Evolutionary conservation across 2,888 invertebrate genomes (phyloP).

Genomic region (Frankliniella fusca): DNA sequence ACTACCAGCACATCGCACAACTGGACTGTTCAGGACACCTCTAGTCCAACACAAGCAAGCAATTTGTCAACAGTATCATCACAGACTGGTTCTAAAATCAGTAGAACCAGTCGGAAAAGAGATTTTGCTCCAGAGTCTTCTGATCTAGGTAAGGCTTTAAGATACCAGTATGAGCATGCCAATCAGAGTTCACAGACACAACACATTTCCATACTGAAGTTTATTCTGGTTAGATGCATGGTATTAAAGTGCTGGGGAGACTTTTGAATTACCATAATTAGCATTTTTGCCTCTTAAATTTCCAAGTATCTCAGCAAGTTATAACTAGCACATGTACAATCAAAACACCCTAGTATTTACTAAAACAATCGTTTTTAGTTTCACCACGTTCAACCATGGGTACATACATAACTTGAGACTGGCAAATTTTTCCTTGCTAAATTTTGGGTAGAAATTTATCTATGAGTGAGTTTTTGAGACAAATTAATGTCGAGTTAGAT

Average conservation of each 20-base stretch:
- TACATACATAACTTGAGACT: no score
- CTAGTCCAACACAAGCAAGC: background rate
- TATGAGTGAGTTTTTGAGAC: no score
- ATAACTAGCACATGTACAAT: background rate
- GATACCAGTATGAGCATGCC: background rate
- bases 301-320: background rate
- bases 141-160: background rate
- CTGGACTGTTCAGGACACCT: background rate
- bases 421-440: no score
- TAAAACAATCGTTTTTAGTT: no score
- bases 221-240: slow-evolving; percentile 3
- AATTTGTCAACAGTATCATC: background rate
- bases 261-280: background rate
- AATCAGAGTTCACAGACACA: background rate
- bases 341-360: background rate
- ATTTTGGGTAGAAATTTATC: no score
- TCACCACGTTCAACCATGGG: no score
- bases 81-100: background rate
- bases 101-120: background rate
- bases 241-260: background rate
- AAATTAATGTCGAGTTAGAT: no score
- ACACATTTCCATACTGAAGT: background rate
- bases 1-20: background rate
- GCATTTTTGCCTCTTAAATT: background rate
- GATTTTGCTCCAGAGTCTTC: background rate